phyloP scores from a whole-genome alignment of 2,888 invertebrate genomes.

The Megalurothrips usitatus region DNA sequence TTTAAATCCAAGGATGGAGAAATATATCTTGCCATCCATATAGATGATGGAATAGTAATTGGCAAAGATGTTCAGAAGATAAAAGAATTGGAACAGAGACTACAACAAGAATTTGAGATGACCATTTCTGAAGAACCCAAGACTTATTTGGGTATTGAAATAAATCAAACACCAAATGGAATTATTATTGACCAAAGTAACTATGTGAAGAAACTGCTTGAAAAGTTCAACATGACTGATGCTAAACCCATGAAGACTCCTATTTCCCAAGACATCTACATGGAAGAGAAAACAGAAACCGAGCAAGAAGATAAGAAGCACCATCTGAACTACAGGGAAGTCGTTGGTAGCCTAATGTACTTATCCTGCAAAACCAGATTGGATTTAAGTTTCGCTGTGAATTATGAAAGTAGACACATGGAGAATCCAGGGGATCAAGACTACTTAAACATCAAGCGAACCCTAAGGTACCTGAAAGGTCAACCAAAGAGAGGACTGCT shows the following conservation, averaged over 20 bases:
- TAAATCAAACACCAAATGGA: slow-evolving; percentile 10
- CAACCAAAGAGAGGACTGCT: slow-evolving; percentile 30
- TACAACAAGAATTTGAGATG: neutral
- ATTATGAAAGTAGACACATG: slow-evolving; percentile 32
- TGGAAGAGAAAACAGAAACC: too few relatives aligned
- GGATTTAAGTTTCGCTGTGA: slow-evolving; percentile 31
- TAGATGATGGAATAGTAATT: slow-evolving; percentile 14
- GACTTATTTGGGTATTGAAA: slow-evolving; percentile 16
- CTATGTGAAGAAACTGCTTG: slow-evolving; percentile 34
- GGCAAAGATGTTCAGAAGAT: neutral
- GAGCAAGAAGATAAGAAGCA: neutral
- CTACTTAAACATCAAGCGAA: slow-evolving; percentile 33
- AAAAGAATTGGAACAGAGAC: neutral
- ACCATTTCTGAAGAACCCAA: slow-evolving; percentile 12
- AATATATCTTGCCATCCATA: slow-evolving; percentile 15
- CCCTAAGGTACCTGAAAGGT: slow-evolving; percentile 33
- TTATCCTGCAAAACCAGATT: slow-evolving; percentile 31
- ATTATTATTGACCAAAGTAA: slow-evolving; percentile 28
- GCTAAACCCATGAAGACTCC: slow-evolving; percentile 17
- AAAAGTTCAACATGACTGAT: slow-evolving; percentile 33
- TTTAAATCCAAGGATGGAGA: neutral
- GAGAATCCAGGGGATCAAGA: slow-evolving; percentile 30
- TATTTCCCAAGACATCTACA: neutral
- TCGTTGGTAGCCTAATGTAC: slow-evolving; percentile 33
- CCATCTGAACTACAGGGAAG: slow-evolving; percentile 31